Evolutionary conservation across 2,113 vertebrate species (phyloP).

Genomic region (Mirza zaza): DNA sequence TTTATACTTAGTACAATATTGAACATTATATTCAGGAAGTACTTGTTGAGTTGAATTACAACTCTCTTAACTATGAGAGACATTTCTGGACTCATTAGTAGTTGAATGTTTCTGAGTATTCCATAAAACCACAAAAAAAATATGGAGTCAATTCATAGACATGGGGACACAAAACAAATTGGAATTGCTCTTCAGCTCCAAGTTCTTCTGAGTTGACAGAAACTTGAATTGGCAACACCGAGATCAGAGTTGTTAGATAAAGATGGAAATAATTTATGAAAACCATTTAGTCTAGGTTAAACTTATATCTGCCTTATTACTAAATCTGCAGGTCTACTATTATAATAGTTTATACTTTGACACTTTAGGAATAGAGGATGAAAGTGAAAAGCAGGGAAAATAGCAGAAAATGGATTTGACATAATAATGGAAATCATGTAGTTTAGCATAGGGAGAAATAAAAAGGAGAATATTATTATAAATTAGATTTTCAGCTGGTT

Average conservation of each 20-base stretch:
- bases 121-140: neutral
- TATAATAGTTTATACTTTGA: conserved; percentile 29
- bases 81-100: neutral
- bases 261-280: neutral
- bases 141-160: neutral
- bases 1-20: neutral
- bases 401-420: neutral
- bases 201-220: neutral
- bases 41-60: conserved; percentile 19
- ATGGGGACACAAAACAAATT: neutral
- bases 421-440: neutral
- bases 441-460: conserved; percentile 27
- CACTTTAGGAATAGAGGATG: neutral
- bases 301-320: neutral
- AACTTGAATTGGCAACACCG: neutral
- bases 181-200: neutral
- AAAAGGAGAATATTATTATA: neutral
- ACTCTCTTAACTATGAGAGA: neutral
- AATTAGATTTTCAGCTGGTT: conserved; percentile 40
- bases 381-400: neutral
- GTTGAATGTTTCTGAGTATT: neutral
- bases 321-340: neutral
- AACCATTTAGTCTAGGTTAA: conserved; percentile 4
- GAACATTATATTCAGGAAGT: conserved; percentile 9
- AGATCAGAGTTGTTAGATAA: neutral